Evolutionary conservation across 2,888 invertebrate genomes (phyloP).

Genomic region (Stratiomys singularior): DNA sequence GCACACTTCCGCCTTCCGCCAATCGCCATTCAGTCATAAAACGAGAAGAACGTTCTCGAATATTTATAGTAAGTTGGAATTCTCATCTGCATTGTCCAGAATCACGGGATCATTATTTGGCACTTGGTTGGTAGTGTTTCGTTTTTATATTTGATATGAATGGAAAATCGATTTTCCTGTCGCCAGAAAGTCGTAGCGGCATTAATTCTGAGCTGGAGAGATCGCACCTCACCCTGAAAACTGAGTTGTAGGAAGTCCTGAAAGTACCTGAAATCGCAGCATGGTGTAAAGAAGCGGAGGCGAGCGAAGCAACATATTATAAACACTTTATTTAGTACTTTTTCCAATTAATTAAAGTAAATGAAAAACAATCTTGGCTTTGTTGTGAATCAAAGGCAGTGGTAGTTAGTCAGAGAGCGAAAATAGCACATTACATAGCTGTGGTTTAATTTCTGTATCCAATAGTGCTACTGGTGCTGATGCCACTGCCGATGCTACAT

Average conservation of each 20-base stretch:
- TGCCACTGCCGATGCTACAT: background rate
- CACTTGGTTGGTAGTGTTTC: background rate
- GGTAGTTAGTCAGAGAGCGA: conserved; percentile 32
- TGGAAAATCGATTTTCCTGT: conserved; percentile 26
- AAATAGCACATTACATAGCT: conserved; percentile 44
- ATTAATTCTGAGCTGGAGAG: background rate
- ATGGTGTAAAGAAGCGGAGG: too few species aligned
- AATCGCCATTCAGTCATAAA: background rate
- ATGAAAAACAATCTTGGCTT: background rate
- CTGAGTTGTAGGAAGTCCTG: background rate
- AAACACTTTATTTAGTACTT: background rate
- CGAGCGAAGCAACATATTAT: background rate
- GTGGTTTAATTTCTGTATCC: background rate
- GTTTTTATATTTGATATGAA: background rate
- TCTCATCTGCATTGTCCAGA: background rate
- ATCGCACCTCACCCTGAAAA: background rate
- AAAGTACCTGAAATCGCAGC: background rate
- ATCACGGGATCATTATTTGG: conserved; percentile 15
- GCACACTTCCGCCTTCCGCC: background rate
- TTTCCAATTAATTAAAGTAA: conserved; percentile 6
- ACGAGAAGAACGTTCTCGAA: conserved; percentile 15
- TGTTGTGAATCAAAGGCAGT: background rate
- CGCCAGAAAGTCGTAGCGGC: conserved; percentile 9
- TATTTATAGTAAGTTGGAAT: conserved; percentile 27
- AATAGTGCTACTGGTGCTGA: conserved; percentile 1